These are phyloP conservation scores for Amphiduros pacificus DNA, from an alignment of 2,888 invertebrate species.

Conservation along the genomic window DNA sequence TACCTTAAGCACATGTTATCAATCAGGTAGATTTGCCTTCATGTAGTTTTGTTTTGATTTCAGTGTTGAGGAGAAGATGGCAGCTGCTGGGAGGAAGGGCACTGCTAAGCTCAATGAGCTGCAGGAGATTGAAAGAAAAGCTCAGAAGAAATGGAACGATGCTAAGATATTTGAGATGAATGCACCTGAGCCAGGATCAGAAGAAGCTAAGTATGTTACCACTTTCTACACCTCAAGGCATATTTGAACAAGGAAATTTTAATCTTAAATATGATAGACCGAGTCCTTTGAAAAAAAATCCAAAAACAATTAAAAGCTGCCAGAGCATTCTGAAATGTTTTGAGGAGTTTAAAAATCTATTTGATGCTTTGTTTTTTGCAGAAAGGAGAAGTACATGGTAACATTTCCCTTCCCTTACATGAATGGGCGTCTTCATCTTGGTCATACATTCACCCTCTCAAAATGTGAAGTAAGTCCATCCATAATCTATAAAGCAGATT, in stretches of 20 bases:
- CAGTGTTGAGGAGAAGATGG: no score
- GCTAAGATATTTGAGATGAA: constrained; percentile 82
- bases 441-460: constrained; percentile 94
- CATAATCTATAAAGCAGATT: no score
- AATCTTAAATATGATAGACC: neutral
- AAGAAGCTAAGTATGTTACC: constrained; percentile 14
- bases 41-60: no score
- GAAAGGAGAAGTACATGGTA: constrained; percentile 80
- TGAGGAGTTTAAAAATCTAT: neutral
- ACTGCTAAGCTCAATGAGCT: constrained; percentile 95
- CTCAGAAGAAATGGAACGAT: constrained; percentile 84
- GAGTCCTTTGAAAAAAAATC: neutral
- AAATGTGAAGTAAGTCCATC: constrained; percentile 94
- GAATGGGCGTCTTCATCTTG: constrained; percentile 97
- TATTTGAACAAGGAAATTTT: neutral
- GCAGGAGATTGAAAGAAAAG: constrained; percentile 81
- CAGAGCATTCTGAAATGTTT: neutral
- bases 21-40: no score
- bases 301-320: neutral
- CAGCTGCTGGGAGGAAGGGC: constrained; percentile 70
- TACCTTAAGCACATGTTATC: no score
- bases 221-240: neutral
- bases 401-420: constrained; percentile 99
- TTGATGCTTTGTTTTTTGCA: constrained; percentile 27
- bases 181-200: constrained; percentile 63